These are phyloP conservation scores for Cosmia pyralina DNA, from an alignment of 2,888 invertebrate genomes.

Conservation along the genomic window DNA sequence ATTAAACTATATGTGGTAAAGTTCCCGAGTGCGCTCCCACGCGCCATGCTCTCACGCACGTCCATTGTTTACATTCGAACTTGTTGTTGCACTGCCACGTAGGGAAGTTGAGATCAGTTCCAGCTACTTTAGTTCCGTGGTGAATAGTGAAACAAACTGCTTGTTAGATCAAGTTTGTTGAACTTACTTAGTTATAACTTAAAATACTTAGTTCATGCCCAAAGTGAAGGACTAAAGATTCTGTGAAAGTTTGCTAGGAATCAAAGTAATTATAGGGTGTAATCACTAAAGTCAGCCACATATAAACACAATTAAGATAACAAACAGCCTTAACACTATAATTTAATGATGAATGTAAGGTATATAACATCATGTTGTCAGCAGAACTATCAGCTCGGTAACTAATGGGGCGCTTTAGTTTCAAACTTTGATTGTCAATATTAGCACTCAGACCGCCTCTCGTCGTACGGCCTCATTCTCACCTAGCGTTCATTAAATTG, in stretches of 20 bases:
- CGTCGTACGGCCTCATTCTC: conserved; percentile 19
- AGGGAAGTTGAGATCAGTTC: background rate
- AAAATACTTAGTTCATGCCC: background rate
- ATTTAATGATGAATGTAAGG: background rate
- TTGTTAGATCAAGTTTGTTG: conserved; percentile 22
- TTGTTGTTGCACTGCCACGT: conserved; percentile 9
- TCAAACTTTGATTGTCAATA: conserved; percentile 47
- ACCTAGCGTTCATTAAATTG: conserved; percentile 36
- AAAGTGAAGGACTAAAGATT: background rate
- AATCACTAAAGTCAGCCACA: background rate
- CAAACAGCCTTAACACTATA: background rate
- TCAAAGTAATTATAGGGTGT: background rate
- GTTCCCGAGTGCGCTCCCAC: conserved; percentile 1
- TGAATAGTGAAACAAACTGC: conserved; percentile 24
- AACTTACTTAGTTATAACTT: conserved; percentile 10
- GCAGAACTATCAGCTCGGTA: conserved; percentile 19
- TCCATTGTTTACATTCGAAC: conserved; percentile 35
- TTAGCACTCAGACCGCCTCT: conserved; percentile 9
- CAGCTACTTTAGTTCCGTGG: conserved; percentile 8
- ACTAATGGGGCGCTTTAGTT: conserved; percentile 25
- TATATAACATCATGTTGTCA: conserved; percentile 5
- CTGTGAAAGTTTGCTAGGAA: background rate
- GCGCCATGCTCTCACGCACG: conserved; percentile 21
- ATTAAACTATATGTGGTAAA: conserved; percentile 33
- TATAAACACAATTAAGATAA: background rate